Percentiles rank a stretch among this genome's conserved stretches.
Conservation (phyloP, 2,797 vertebrate species). For the Cossypha niveicapilla region DNA sequence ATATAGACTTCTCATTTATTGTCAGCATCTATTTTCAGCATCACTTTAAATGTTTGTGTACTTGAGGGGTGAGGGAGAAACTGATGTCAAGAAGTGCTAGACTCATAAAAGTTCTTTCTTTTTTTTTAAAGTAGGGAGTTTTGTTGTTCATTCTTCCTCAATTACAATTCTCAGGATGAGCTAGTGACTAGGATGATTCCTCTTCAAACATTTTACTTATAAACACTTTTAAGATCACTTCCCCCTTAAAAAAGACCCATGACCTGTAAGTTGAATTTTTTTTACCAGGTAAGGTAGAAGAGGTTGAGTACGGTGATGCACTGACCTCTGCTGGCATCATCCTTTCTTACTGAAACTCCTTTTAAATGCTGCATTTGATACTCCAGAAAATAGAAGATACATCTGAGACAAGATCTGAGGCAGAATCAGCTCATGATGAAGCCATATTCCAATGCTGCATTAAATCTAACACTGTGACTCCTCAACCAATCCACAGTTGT, state of each 20-base stretch:
- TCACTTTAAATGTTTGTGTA: background rate
- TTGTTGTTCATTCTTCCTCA: background rate
- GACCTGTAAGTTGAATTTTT: background rate
- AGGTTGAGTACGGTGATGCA: background rate
- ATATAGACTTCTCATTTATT: background rate
- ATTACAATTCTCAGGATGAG: background rate
- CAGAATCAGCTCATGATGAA: background rate
- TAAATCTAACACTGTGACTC: background rate
- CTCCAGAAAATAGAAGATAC: background rate
- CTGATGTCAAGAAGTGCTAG: background rate
- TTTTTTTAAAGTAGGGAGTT: background rate
- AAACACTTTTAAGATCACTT: background rate
- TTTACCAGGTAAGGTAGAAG: background rate
- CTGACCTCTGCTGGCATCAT: conserved; percentile 28
- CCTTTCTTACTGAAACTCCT: background rate
- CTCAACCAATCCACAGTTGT: background rate
- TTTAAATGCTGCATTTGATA: background rate
- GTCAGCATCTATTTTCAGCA: background rate
- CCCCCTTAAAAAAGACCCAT: background rate
- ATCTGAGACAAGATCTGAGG: background rate
- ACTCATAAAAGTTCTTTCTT: background rate
- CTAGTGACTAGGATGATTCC: background rate
- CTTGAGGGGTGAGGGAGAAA: background rate
- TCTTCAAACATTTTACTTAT: background rate
- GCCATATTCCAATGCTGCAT: background rate